A percentile compares a stretch with the other conserved stretches of the same genome.
Conservation (phyloP, 2,888 invertebrate species). For the Portevinia maculata region DNA sequence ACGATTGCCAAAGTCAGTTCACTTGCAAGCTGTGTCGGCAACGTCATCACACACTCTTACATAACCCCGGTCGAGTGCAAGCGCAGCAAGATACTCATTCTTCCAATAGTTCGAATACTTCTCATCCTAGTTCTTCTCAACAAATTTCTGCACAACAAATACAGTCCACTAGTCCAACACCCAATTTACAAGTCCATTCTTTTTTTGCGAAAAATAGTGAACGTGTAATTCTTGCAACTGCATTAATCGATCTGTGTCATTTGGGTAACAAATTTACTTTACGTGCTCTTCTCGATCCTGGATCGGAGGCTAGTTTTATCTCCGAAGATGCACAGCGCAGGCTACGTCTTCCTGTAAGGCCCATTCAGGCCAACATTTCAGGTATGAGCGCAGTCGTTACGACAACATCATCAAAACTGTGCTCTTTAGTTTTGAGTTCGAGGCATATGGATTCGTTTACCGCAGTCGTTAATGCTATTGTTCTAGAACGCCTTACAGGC, state of each 20-base stretch:
- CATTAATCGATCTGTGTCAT: neutral
- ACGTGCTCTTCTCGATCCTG: neutral
- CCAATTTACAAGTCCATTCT: neutral
- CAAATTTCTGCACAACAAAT: neutral
- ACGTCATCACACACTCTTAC: neutral
- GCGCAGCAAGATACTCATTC: neutral
- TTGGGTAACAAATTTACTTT: neutral
- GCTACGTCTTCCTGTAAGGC: neutral
- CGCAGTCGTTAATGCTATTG: neutral
- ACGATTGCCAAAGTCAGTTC: too few relatives aligned
- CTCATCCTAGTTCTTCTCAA: neutral
- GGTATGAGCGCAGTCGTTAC: slow-evolving; percentile 12
- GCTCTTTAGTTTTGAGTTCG: neutral
- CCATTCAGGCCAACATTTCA: slow-evolving; percentile 15
- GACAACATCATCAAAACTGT: slow-evolving; percentile 16
- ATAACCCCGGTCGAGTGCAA: neutral
- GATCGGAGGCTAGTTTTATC: neutral
- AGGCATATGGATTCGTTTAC: neutral
- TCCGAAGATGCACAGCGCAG: neutral
- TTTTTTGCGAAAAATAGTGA: neutral
- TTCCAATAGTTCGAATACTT: neutral
- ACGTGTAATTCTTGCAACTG: neutral
- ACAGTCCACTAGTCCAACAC: slow-evolving; percentile 2
- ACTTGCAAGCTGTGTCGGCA: neutral
- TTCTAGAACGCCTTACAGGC: slow-evolving; percentile 22